Conservation (phyloP, 2,797 vertebrate genomes). For the Eremophila alpestris region DNA sequence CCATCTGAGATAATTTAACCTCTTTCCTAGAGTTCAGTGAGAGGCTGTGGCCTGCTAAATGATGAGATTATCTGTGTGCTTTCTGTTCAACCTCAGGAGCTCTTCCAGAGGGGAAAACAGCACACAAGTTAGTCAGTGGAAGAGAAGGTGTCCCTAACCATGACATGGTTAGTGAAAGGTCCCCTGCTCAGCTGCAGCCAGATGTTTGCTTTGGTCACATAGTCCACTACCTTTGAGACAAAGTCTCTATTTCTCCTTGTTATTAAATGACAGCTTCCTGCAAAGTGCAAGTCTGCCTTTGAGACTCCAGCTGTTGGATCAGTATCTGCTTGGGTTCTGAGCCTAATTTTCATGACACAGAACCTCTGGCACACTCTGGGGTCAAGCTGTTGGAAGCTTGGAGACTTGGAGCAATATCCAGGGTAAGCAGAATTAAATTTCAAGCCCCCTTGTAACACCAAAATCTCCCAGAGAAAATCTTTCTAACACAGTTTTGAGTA, state of each 20-base stretch:
- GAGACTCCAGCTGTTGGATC: not conserved
- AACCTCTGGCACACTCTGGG: not conserved
- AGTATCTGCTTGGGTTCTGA: not conserved
- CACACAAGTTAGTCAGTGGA: not conserved
- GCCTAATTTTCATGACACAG: not conserved
- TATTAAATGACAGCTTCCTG: not conserved
- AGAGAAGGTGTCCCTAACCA: not conserved
- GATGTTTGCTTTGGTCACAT: not conserved
- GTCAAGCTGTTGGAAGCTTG: not conserved
- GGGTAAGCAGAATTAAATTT: not conserved
- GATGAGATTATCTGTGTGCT: not conserved
- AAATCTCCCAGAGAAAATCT: not conserved
- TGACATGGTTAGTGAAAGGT: not conserved
- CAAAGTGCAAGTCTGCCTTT: not conserved
- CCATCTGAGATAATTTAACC: not conserved
- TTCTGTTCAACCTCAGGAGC: not conserved
- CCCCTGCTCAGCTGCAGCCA: not conserved
- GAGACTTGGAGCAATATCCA: not conserved
- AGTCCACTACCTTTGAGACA: not conserved
- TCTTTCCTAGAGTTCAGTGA: not conserved
- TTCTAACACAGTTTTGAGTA: not conserved
- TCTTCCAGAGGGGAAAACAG: not conserved
- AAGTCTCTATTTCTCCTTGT: not conserved
- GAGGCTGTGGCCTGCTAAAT: not conserved
- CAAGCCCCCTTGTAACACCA: not conserved